Base-by-base conservation (phyloP, 2,113 vertebrate genomes). In the Chitala chitala region DNA sequence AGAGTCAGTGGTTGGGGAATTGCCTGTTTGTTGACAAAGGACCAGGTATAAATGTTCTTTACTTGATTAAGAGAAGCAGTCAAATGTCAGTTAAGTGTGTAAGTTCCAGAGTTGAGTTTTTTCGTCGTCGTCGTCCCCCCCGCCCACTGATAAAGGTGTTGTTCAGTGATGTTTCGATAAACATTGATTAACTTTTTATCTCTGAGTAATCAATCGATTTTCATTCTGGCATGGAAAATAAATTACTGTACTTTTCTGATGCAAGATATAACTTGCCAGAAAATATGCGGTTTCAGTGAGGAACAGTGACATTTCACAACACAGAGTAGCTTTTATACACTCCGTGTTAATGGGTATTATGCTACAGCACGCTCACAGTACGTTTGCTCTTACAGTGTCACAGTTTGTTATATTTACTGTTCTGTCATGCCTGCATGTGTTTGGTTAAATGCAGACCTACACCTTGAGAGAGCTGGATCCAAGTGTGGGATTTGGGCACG, bases 271-370 rank as follows among this genome's bases (percentile, higher is more conserved):
- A 69, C 44, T 51, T 31, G 9, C 48, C 64, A 66, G 68, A 51
- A 50, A 53, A n/a, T 17, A 66, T 26, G 13, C 38, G 24, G 68
- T 26, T 36, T 48, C 17, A 4, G 33, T 48, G 29, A 29, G 46
- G 13, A 51, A 46, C 64, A 26, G 40, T 68, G 42, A 68, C 64
- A 68, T 68, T 68, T 48, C 38, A 68, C 42, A 68, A 68, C 44
- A 46, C 64, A 26, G 26, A 26, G 40, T 29, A n/a, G 46, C 38
- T 46, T 63, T 20, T 63, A 63, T 38, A 38, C 38, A n/a, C 58
- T 20, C 17, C 29, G 38, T 12, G 12, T 46, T 12, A 46, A 46
- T 46, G 44, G 5, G 12, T 46, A 46, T 46, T 46, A 12, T 46
- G 12, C 12, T 46, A n/a, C n/a, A n/a, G n/a, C n/a, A n/a, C n/a